Evolutionary conservation across 2,888 invertebrate species (phyloP).

Genomic region (Drosophila testacea): DNA sequence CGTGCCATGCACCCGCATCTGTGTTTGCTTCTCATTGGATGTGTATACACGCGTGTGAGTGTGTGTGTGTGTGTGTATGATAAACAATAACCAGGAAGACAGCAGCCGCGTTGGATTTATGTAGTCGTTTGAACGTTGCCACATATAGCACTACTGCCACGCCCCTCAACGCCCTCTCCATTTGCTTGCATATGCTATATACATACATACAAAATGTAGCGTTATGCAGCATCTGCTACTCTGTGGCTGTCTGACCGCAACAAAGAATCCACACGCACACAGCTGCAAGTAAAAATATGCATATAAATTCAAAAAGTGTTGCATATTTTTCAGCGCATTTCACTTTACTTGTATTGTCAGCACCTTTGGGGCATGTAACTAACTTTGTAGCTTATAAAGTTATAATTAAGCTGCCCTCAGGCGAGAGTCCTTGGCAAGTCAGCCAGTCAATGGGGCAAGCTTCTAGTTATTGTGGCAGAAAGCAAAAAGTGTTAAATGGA

Average conservation of each 20-base stretch:
- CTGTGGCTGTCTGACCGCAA: slow-evolving; percentile 58
- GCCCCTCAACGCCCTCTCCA: slow-evolving; percentile 24
- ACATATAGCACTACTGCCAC: slow-evolving; percentile 17
- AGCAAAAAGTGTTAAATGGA: neutral
- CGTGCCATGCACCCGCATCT: slow-evolving; percentile 51
- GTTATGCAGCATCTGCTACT: slow-evolving; percentile 48
- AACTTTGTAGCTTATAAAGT: slow-evolving; percentile 59
- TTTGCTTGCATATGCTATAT: slow-evolving; percentile 43
- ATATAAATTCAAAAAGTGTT: slow-evolving; percentile 52
- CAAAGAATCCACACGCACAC: slow-evolving; percentile 42
- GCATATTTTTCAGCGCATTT: slow-evolving; percentile 59
- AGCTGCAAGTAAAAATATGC: slow-evolving; percentile 19
- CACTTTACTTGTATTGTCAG: slow-evolving; percentile 34
- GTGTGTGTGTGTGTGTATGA: slow-evolving; percentile 37
- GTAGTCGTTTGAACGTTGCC: slow-evolving; percentile 61
- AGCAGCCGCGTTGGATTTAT: slow-evolving; percentile 67
- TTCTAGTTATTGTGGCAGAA: neutral
- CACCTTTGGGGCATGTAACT: slow-evolving; percentile 64
- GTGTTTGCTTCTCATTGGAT: slow-evolving; percentile 19
- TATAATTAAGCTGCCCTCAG: slow-evolving; percentile 62
- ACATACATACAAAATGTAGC: slow-evolving; percentile 33
- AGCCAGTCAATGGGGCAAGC: neutral
- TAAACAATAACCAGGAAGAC: slow-evolving; percentile 74
- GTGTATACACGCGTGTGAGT: neutral
- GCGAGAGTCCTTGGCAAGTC: slow-evolving; percentile 19